A percentile compares a stretch with the other conserved stretches of the same genome.
These are phyloP conservation scores for Otolemur garnettii DNA, from an alignment of 2,113 vertebrate species.

Conservation along the genomic window DNA sequence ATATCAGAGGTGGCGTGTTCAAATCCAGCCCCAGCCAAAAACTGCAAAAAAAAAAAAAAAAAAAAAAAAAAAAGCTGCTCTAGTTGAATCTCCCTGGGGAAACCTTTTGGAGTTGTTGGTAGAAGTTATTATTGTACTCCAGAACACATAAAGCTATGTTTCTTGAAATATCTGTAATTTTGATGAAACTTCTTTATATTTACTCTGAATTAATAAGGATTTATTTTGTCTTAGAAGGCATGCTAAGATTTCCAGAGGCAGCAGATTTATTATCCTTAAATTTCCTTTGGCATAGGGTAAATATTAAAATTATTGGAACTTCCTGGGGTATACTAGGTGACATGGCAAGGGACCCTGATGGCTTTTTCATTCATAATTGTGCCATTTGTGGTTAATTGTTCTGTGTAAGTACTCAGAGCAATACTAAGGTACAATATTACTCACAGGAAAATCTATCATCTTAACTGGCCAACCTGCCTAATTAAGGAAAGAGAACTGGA, in stretches of 20 bases:
- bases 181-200: not conserved
- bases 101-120: not conserved
- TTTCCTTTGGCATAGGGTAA: not conserved
- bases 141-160: not conserved
- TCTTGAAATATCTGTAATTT: not conserved
- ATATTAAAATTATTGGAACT: not conserved
- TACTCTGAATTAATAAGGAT: not conserved
- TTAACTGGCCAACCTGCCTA: constrained; percentile 18
- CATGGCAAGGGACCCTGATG: not conserved
- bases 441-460: constrained; percentile 1
- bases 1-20: too few species aligned
- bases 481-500: constrained; percentile 28
- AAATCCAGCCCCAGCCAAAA: too few species aligned
- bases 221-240: not conserved
- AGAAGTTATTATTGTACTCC: not conserved
- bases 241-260: not conserved
- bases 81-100: not conserved
- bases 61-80: not conserved
- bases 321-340: not conserved
- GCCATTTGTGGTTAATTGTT: not conserved
- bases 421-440: not conserved
- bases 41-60: not conserved
- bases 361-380: not conserved
- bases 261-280: not conserved
- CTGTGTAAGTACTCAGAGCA: not conserved